Conservation (phyloP, 1,140 invertebrate genomes). For the Drosophila eugracilis region DNA sequence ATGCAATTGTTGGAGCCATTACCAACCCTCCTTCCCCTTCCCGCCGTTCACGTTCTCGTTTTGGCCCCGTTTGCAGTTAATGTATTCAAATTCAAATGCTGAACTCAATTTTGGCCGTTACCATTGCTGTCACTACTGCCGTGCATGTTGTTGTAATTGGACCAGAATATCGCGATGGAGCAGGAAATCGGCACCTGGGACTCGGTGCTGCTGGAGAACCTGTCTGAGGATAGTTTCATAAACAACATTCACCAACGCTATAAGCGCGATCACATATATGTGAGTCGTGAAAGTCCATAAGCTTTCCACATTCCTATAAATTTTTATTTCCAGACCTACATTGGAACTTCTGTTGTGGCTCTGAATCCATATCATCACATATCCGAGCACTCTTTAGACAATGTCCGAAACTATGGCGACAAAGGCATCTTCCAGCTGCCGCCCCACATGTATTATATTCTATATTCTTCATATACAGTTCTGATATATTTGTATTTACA, state of each 20-base stretch:
- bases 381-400: conserved; percentile 91
- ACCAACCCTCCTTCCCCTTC: conserved; percentile 17
- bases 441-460: conserved; percentile 92
- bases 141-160: conserved; percentile 42
- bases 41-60: conserved; percentile 24
- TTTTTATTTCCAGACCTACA: conserved; percentile 88
- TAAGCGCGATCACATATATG: conserved; percentile 92
- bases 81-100: conserved; percentile 62
- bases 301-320: neutral
- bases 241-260: conserved; percentile 91
- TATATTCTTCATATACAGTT: neutral
- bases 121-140: conserved; percentile 42
- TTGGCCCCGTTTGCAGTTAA: conserved; percentile 55
- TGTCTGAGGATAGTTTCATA: conserved; percentile 91
- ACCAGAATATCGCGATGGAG: conserved; percentile 67
- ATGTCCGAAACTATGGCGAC: conserved; percentile 91
- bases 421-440: conserved; percentile 93
- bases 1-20: conserved; percentile 66
- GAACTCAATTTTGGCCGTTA: conserved; percentile 37
- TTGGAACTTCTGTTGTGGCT: conserved; percentile 91
- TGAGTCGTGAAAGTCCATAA: conserved; percentile 82
- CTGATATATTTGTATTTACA: neutral
- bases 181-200: conserved; percentile 89
- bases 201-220: conserved; percentile 90
- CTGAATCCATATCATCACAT: conserved; percentile 91